phyloP scores from a whole-genome alignment of 2,113 vertebrate species.

The Cyphomyrus discorhynchus region DNA sequence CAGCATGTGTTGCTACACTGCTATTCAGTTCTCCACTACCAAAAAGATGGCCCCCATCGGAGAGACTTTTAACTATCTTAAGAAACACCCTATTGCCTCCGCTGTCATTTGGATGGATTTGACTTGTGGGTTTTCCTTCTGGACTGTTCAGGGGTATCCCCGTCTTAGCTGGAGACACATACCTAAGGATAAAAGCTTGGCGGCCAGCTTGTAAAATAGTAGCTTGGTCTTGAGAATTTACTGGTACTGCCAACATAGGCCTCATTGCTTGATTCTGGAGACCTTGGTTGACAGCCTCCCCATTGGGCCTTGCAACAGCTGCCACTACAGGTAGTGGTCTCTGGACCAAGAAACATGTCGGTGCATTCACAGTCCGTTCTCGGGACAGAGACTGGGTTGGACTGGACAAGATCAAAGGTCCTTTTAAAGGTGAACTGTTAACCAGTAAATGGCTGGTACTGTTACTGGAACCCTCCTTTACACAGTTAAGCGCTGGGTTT shows the following conservation, averaged over 20 bases:
- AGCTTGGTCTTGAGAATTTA: conserved; percentile 47
- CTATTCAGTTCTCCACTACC: conserved; percentile 20
- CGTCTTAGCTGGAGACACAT: conserved; percentile 60
- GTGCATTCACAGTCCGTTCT: conserved; percentile 46
- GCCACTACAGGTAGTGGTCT: conserved; percentile 53
- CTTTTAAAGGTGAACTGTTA: conserved; percentile 53
- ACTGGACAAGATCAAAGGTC: conserved; percentile 54
- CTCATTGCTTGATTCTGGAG: conserved; percentile 40
- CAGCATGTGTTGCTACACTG: conserved; percentile 28
- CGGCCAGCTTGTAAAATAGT: conserved; percentile 49
- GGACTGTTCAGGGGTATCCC: conserved; percentile 47
- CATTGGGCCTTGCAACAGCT: conserved; percentile 28
- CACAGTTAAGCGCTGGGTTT: conserved; percentile 38
- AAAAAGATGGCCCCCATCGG: conserved; percentile 43
- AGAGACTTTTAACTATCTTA: conserved; percentile 55
- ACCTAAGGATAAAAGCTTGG: conserved; percentile 63
- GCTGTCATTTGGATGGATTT: conserved; percentile 42
- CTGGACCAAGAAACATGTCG: conserved; percentile 61
- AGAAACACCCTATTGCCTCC: conserved; percentile 58
- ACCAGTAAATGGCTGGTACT: conserved; percentile 54
- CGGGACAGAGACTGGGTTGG: conserved; percentile 41
- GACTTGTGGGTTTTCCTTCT: conserved; percentile 41
- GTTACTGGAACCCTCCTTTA: conserved; percentile 32
- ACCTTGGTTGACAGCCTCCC: conserved; percentile 37
- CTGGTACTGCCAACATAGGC: conserved; percentile 56